Percentiles rank a stretch among this genome's conserved stretches.
Evolutionary conservation across 1,140 invertebrate genomes (phyloP).

Genomic region (Drosophila aff.): DNA sequence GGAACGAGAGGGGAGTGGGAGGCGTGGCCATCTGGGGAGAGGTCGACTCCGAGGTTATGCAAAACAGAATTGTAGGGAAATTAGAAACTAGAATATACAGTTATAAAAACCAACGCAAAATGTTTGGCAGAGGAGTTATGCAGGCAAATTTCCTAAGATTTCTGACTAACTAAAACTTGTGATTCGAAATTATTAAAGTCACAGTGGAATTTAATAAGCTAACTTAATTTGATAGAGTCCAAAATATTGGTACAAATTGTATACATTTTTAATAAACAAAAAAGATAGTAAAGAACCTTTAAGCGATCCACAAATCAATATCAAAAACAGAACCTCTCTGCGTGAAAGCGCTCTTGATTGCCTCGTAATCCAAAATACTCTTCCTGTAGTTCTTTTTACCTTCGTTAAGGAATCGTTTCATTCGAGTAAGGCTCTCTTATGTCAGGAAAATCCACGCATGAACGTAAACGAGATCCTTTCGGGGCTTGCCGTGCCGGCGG

Average conservation of each 20-base stretch:
- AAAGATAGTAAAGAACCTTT: neutral
- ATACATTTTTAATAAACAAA: neutral
- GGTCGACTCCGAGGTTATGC: neutral
- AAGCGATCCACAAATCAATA: neutral
- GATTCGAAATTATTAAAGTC: neutral
- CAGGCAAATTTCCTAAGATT: too few species aligned
- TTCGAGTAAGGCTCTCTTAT: neutral
- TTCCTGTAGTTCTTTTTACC: too few species aligned
- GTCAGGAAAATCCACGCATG: slow-evolving; percentile 18
- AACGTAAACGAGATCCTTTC: slow-evolving; percentile 1
- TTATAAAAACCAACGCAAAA: neutral
- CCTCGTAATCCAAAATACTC: neutral
- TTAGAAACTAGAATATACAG: neutral
- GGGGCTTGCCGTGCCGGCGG: slow-evolving; percentile 1
- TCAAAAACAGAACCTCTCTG: neutral
- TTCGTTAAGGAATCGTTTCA: neutral
- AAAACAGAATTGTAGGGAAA: neutral
- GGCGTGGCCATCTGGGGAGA: too few species aligned
- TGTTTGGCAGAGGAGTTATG: neutral
- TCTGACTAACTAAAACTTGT: too few species aligned
- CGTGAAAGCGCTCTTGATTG: too few species aligned
- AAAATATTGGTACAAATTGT: too few species aligned
- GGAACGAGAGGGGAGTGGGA: too few species aligned
- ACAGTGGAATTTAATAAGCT: neutral
- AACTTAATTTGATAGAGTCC: neutral